Evolutionary conservation across 1,140 invertebrate genomes (phyloP), one percentile per base, ranked within the genome.

Genomic region (Campoletis sonorensis): DNA sequence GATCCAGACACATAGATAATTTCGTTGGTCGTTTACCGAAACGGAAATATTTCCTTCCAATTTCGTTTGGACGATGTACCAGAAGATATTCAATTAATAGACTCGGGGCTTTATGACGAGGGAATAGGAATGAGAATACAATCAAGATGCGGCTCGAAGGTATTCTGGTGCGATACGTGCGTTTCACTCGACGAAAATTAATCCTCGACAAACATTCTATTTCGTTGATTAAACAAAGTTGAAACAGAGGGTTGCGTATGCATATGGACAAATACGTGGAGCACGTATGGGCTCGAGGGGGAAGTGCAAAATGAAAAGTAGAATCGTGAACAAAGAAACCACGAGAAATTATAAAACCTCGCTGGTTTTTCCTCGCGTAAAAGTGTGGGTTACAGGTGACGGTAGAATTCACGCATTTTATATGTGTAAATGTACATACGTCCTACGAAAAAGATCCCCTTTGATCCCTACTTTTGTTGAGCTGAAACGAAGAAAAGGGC

Each of bases 251-350:
- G 21, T 21, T 80, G 80, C 72, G 27, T 33, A 70, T 81, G 76
- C 18, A 49, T 27, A 27, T 4, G 64, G 13, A 70, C 78, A 83
- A 51, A 45, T 45, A 11, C 40, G 40, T 45, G 13, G 8, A 45
- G 40, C 81, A 72, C 68, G 73, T 83, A 51, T 80, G 27, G 7
- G 30, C 49, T 33, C 51, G 7, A 84, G 73, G 79, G 4, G 23
- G 61, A 26, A 79, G 83, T 78, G 73, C 51, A 76, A 79, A 82
- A 86, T 77, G 80, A 76, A 81, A 81, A 83, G 86, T 87, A 84
- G 82, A 86, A 87, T 81, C 49, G 23, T 67, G 76, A 67, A 79
- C 64, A 79, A 67, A 79, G 70, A 80, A 70, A 80, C 71, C 49
- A 71, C 18, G 79, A 72, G 49, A 51, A 71, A 80, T 80, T 54